Percentiles rank a stretch among this genome's conserved stretches.
phyloP scores from a whole-genome alignment of 1,140 invertebrate species.

The Penaeus vannamei region DNA sequence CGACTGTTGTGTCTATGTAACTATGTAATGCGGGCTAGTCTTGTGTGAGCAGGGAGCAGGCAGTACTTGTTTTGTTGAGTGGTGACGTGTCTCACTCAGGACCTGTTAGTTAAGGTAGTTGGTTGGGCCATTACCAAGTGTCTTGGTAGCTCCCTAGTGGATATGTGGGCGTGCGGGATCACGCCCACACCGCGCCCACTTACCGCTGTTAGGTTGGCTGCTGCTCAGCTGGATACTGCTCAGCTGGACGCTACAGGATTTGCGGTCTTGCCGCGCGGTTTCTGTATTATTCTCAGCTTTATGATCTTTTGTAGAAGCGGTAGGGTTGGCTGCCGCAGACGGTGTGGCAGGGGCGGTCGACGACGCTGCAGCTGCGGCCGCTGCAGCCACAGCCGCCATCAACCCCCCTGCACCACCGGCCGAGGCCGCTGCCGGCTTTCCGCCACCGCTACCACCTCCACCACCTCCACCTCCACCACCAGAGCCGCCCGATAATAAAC shows the following conservation, averaged over 20 bases:
- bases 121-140: slow-evolving; percentile 43
- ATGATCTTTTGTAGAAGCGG: slow-evolving; percentile 47
- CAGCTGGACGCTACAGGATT: slow-evolving; percentile 48
- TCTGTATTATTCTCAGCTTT: slow-evolving; percentile 53
- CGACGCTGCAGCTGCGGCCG: slow-evolving; percentile 56
- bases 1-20: slow-evolving; percentile 31
- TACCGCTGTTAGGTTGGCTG: slow-evolving; percentile 52
- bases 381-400: slow-evolving; percentile 61
- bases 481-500: slow-evolving; percentile 41
- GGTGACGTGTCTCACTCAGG: slow-evolving; percentile 33
- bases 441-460: slow-evolving; percentile 31
- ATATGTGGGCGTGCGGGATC: slow-evolving; percentile 45
- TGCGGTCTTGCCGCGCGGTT: slow-evolving; percentile 50
- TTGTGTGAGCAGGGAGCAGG: slow-evolving; percentile 23
- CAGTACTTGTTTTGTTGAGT: slow-evolving; percentile 25
- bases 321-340: slow-evolving; percentile 38
- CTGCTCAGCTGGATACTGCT: slow-evolving; percentile 45
- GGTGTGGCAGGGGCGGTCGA: slow-evolving; percentile 46
- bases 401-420: slow-evolving; percentile 51
- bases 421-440: slow-evolving; percentile 30
- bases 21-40: slow-evolving; percentile 31
- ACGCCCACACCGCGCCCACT: slow-evolving; percentile 49
- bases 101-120: slow-evolving; percentile 38
- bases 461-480: slow-evolving; percentile 43
- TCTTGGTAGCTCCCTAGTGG: slow-evolving; percentile 30